A percentile compares a stretch with the other conserved stretches of the same genome.
phyloP scores from a whole-genome alignment of 1,140 invertebrate species.

The Reticulitermes speratus region DNA sequence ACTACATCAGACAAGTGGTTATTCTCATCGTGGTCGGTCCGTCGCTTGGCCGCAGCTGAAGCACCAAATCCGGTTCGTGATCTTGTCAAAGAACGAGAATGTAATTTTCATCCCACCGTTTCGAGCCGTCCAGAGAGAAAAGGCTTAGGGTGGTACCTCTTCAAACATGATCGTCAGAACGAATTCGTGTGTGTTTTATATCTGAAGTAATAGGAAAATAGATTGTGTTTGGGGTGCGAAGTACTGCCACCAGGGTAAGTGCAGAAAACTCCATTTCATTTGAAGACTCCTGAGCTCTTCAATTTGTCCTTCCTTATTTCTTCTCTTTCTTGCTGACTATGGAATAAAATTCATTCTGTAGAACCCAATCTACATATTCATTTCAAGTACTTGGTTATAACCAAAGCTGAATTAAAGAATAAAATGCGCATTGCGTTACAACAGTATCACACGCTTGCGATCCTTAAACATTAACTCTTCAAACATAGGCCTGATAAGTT shows the following conservation, averaged over 20 bases:
- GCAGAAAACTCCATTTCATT: neutral
- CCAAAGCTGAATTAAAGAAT: too few species aligned
- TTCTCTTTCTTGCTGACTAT: too few species aligned
- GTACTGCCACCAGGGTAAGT: neutral
- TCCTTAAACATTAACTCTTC: too few species aligned
- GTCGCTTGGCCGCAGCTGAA: neutral
- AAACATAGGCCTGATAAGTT: too few species aligned
- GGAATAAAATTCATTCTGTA: too few species aligned
- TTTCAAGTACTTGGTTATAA: too few species aligned
- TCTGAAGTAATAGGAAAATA: slow-evolving; percentile 27
- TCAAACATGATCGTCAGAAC: slow-evolving; percentile 21
- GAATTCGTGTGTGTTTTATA: slow-evolving; percentile 8
- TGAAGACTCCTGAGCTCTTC: neutral
- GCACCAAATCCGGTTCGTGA: slow-evolving; percentile 28
- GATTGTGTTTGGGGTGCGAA: slow-evolving; percentile 21
- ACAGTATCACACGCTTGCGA: too few species aligned
- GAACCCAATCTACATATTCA: too few species aligned
- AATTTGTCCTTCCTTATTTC: too few species aligned
- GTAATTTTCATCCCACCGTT: slow-evolving; percentile 25
- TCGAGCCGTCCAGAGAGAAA: neutral
- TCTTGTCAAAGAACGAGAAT: slow-evolving; percentile 29
- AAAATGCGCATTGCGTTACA: too few species aligned
- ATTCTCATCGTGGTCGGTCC: neutral
- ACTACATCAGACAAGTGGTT: slow-evolving; percentile 15
- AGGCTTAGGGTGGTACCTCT: slow-evolving; percentile 15